Evolutionary conservation across 2,888 invertebrate species (phyloP).

Genomic region (Tachina grossa): DNA sequence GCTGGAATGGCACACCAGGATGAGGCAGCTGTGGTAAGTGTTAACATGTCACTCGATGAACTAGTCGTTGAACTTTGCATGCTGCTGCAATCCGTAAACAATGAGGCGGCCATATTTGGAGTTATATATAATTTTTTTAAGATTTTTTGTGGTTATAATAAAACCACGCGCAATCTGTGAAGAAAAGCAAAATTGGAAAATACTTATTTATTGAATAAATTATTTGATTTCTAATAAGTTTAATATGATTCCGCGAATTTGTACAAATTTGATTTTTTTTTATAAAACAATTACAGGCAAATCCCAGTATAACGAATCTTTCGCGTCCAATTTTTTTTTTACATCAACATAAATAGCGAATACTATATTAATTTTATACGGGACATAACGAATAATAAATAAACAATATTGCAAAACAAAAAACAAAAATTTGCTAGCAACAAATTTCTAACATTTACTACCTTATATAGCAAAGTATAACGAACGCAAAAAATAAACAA

Average conservation of each 20-base stretch:
- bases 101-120: conserved; percentile 65
- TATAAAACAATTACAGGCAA: too few relatives aligned
- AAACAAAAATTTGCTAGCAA: too few relatives aligned
- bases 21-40: conserved; percentile 80
- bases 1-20: conserved; percentile 81
- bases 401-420: too few relatives aligned
- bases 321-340: too few relatives aligned
- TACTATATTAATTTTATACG: too few relatives aligned
- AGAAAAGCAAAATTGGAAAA: conserved; percentile 48
- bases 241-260: conserved; percentile 49
- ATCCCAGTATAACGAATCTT: too few relatives aligned
- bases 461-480: too few relatives aligned
- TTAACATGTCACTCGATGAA: conserved; percentile 82
- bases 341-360: too few relatives aligned
- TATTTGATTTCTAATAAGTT: conserved; percentile 25
- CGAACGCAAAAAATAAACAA: too few relatives aligned
- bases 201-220: conserved; percentile 32
- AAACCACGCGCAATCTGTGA: conserved; percentile 31
- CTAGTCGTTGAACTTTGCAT: conserved; percentile 82
- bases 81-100: conserved; percentile 81
- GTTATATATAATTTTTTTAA: neutral
- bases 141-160: conserved; percentile 6
- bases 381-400: too few relatives aligned
- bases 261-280: conserved; percentile 39
- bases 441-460: too few relatives aligned